Percentiles rank a stretch among this genome's conserved stretches.
phyloP scores from a whole-genome alignment of 2,113 vertebrate genomes.

The Butorides virescens region DNA sequence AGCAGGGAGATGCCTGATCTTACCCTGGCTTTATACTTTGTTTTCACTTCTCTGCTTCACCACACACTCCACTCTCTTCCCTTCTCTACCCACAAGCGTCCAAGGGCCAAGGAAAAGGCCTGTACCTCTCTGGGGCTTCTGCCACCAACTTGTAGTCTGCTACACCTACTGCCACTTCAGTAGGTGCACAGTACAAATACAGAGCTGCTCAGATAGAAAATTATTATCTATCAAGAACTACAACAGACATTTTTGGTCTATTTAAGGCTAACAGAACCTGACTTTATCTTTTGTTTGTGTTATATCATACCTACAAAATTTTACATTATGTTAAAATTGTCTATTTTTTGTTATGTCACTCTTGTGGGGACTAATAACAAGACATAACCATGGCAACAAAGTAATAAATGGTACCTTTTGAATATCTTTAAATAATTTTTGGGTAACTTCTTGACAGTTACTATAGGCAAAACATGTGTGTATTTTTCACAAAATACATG shows the following conservation, averaged over 20 bases:
- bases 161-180: neutral
- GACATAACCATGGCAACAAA: slow-evolving; percentile 28
- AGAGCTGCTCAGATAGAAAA: neutral
- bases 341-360: neutral
- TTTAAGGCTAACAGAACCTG: neutral
- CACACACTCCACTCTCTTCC: neutral
- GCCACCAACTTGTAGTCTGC: neutral
- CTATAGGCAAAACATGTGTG: slow-evolving; percentile 11
- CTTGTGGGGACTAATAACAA: neutral
- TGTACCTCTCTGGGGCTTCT: neutral
- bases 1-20: neutral
- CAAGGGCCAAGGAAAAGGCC: neutral
- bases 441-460: slow-evolving; percentile 42
- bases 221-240: neutral
- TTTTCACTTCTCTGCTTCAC: neutral
- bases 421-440: slow-evolving; percentile 51
- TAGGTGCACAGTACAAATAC: neutral
- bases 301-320: neutral
- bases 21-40: neutral
- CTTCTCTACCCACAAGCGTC: neutral
- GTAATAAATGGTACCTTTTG: slow-evolving; percentile 9
- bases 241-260: neutral
- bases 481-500: slow-evolving; percentile 36
- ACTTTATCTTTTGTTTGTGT: neutral
- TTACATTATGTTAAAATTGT: slow-evolving; percentile 27